Percentiles rank a stretch among this genome's conserved stretches.
Evolutionary conservation across 2,113 vertebrate species (phyloP).

Genomic region (Notarius lentiginosus): DNA sequence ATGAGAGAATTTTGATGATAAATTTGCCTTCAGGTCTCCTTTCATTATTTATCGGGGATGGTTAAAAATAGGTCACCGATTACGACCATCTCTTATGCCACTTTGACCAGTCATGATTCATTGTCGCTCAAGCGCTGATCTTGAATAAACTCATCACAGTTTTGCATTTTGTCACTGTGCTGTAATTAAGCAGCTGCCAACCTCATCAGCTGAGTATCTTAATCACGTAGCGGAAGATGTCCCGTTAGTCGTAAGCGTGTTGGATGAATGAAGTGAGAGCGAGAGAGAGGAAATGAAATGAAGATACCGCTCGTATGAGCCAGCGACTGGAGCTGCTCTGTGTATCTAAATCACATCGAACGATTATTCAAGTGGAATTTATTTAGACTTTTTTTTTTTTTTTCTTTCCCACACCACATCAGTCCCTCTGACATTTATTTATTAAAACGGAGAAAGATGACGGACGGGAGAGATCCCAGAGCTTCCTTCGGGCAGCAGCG

Average conservation of each 20-base stretch:
- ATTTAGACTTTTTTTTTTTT: constrained; percentile 14
- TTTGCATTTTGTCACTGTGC: background rate
- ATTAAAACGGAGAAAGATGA: background rate
- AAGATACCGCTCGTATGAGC: background rate
- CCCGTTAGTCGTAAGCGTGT: constrained; percentile 8
- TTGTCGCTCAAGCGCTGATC: background rate
- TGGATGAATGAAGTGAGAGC: background rate
- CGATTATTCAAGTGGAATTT: constrained; percentile 29
- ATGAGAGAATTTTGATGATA: no score
- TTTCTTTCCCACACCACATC: background rate
- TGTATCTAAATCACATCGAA: constrained; percentile 16
- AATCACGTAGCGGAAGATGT: background rate
- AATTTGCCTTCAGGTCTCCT: no score
- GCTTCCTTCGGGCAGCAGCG: constrained; percentile 31
- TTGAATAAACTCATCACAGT: background rate
- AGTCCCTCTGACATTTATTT: constrained; percentile 10
- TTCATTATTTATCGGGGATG: no score
- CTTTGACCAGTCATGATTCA: background rate
- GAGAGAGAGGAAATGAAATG: background rate
- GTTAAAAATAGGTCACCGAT: background rate
- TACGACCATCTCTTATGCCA: background rate
- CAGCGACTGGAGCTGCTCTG: background rate
- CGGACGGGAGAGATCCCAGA: background rate
- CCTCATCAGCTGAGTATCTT: background rate
- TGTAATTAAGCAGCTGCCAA: constrained; percentile 8